Base-by-base conservation (phyloP, 2,888 invertebrate species). In the Strigamia transsilvanica region DNA sequence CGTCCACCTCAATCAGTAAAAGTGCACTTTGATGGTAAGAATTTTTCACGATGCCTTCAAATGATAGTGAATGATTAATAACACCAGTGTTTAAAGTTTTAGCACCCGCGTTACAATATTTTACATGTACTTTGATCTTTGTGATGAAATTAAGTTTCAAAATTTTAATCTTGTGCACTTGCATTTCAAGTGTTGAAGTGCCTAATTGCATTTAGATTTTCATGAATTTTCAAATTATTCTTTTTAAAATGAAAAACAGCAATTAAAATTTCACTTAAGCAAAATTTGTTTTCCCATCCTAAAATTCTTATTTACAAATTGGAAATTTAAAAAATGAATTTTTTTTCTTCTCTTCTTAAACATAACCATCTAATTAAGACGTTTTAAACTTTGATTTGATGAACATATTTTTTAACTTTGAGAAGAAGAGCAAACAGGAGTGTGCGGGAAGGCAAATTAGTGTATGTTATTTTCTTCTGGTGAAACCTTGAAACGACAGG, bases 21-120 rank as follows among this genome's bases (percentile, higher is more conserved):
- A 56, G 56, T 56, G 56, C 56, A 56, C 18, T 56, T 56, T 56
- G n/a, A 56, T 56, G 56, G 18, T 56, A 56, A 56, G 56, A 56
- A 56, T 56, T 56, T 56, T 56, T 56, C 56, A 56, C n/a, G 56
- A 56, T 6, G 56, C 56, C 56, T 56, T 56, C 56, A 56, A 56
- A 56, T 56, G 56, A 0, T 56, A 18, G 18, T 56, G 56, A 56
- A 56, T 56, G 18, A 56, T 56, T 56, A 56, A 56, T 56, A 56
- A 56, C 18, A 56, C n/a, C 18, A 21, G n/a, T 56, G 18, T 56
- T 56, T 18, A 56, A 56, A 56, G 9, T 56, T 56, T 56, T 56
- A 56, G 15, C 56, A 56, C 18, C 56, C 18, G 15, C n/a, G 18
- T 18, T 56, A 18, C 56, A 56, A 56, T 56, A 56, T 18, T 56